Percentiles rank a stretch among this genome's conserved stretches.
Evolutionary conservation across 2,113 vertebrate species (phyloP).

Genomic region (Octodon degus): DNA sequence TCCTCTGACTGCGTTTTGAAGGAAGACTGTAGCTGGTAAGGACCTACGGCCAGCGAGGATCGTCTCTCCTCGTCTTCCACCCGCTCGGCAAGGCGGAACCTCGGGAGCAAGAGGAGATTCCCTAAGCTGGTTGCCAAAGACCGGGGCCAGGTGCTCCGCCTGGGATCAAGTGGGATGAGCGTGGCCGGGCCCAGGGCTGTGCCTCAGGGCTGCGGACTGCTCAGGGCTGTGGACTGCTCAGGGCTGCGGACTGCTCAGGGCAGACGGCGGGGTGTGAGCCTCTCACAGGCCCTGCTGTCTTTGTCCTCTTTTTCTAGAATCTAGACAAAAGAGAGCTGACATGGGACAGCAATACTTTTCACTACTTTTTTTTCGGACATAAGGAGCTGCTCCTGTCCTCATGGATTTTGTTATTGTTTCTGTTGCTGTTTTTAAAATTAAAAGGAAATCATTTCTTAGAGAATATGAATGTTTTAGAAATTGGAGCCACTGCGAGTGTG

Average conservation of each 20-base stretch:
- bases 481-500: not conserved
- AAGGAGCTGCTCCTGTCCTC: not conserved
- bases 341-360: not conserved
- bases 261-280: not conserved
- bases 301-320: not conserved
- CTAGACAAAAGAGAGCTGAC: not conserved
- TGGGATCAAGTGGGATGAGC: not conserved
- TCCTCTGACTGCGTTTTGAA: constrained; percentile 8
- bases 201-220: not conserved
- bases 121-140: not conserved
- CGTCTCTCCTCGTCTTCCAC: not conserved
- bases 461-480: not conserved
- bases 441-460: not conserved
- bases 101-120: not conserved
- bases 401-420: not conserved
- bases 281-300: not conserved
- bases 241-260: too few species aligned
- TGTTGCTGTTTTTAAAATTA: constrained; percentile 14
- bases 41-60: not conserved
- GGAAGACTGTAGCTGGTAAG: not conserved
- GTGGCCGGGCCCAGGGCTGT: not conserved
- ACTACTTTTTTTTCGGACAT: not conserved
- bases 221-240: too few species aligned
- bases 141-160: not conserved
- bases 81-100: not conserved